phyloP scores from a whole-genome alignment of 1,140 invertebrate species.

The Thalassaphorura encarpata region DNA sequence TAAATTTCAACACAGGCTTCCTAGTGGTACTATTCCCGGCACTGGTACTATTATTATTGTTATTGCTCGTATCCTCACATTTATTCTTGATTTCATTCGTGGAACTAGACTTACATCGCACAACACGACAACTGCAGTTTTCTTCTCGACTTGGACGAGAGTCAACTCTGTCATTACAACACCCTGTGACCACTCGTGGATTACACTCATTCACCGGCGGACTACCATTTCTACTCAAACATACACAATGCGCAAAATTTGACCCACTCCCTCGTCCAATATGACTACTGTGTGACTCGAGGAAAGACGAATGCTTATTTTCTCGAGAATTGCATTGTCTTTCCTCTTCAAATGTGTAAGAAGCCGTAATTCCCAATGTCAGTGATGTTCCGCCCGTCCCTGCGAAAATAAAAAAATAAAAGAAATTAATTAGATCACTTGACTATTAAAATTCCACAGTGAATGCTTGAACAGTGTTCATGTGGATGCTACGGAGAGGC shows the following conservation, averaged over 20 bases:
- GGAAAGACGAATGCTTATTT: conserved; percentile 1
- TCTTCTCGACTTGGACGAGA: background rate
- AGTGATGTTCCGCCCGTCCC: conserved; percentile 26
- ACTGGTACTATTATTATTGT: conserved; percentile 10
- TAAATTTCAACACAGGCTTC: conserved; percentile 80
- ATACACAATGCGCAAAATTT: background rate
- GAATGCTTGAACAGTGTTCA: background rate
- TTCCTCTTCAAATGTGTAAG: conserved; percentile 31
- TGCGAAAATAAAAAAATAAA: conserved; percentile 5
- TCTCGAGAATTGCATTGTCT: conserved; percentile 12
- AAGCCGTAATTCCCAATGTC: conserved; percentile 32
- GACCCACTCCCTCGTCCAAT: background rate
- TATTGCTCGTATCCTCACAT: conserved; percentile 16
- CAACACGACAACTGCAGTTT: conserved; percentile 17
- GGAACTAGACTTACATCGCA: conserved; percentile 12
- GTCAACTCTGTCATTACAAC: background rate
- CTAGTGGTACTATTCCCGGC: conserved; percentile 27
- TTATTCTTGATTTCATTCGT: conserved; percentile 20
- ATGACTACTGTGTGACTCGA: too few species aligned
- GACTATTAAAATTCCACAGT: background rate
- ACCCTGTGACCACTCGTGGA: background rate
- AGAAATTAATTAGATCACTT: background rate
- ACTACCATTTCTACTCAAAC: background rate
- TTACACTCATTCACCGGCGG: background rate
- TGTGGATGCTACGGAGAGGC: too few species aligned